These are phyloP conservation scores for Neodontobutis hainanensis DNA, from an alignment of 2,113 vertebrate species.

Conservation along the genomic window DNA sequence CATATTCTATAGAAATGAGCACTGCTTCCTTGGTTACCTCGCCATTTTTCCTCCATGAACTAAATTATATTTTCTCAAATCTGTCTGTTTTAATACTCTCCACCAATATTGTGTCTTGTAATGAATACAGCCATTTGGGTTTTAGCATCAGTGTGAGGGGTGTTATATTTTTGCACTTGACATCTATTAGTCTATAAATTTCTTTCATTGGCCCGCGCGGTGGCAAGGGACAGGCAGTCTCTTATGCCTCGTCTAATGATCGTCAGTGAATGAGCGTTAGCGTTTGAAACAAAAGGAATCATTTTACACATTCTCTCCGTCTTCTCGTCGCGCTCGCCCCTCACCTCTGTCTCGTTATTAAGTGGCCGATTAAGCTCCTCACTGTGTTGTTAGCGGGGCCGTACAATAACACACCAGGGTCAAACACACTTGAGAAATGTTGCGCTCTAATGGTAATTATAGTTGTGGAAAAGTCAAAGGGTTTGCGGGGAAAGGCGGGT, in stretches of 20 bases:
- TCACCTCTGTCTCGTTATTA: constrained; percentile 43
- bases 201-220: neutral
- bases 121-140: too few relatives aligned
- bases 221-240: neutral
- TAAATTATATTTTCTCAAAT: too few relatives aligned
- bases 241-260: neutral
- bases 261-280: neutral
- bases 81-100: too few relatives aligned
- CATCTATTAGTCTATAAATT: neutral
- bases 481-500: constrained; percentile 20
- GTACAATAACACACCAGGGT: constrained; percentile 51
- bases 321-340: neutral
- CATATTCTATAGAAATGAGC: too few relatives aligned
- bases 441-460: constrained; percentile 43
- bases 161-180: neutral
- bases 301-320: neutral
- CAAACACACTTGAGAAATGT: constrained; percentile 48
- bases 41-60: too few relatives aligned
- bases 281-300: constrained; percentile 8
- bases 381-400: constrained; percentile 30
- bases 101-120: too few relatives aligned
- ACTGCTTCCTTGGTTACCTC: too few relatives aligned
- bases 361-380: constrained; percentile 38
- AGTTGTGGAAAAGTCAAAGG: constrained; percentile 48
- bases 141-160: too few relatives aligned